Conservation (phyloP, 2,888 invertebrate species). For the Drosophila nigricruria region DNA sequence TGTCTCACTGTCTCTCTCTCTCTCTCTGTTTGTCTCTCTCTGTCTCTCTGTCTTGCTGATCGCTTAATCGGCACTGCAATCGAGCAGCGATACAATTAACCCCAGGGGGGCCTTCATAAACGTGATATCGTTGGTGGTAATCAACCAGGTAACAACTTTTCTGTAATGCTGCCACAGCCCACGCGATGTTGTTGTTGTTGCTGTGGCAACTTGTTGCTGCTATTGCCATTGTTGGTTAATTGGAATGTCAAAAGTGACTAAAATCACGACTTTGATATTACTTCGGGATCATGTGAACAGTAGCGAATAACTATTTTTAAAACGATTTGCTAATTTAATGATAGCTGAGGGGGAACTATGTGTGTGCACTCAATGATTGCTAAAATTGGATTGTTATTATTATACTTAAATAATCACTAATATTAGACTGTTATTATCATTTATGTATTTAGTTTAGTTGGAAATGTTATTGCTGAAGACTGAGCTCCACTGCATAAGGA, state of each 20-base stretch:
- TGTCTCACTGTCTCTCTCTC: conserved; percentile 42
- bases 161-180: conserved; percentile 36
- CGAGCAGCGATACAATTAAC: conserved; percentile 74
- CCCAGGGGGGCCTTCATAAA: conserved; percentile 73
- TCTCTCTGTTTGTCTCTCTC: conserved; percentile 55
- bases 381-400: not conserved
- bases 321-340: conserved; percentile 11
- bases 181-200: conserved; percentile 36
- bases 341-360: not conserved
- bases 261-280: conserved; percentile 50
- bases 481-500: not conserved
- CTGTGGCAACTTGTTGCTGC: conserved; percentile 32
- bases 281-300: conserved; percentile 32
- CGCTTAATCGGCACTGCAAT: conserved; percentile 77
- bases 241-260: conserved; percentile 60
- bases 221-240: conserved; percentile 54
- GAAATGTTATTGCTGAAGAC: not conserved
- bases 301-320: conserved; percentile 24
- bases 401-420: not conserved
- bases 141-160: conserved; percentile 33
- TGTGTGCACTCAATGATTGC: too few species aligned
- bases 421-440: not conserved
- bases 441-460: not conserved
- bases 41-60: conserved; percentile 66
- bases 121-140: conserved; percentile 63